Evolutionary conservation across 1,140 invertebrate species (phyloP).

Genomic region (Procambarus virginalis): DNA sequence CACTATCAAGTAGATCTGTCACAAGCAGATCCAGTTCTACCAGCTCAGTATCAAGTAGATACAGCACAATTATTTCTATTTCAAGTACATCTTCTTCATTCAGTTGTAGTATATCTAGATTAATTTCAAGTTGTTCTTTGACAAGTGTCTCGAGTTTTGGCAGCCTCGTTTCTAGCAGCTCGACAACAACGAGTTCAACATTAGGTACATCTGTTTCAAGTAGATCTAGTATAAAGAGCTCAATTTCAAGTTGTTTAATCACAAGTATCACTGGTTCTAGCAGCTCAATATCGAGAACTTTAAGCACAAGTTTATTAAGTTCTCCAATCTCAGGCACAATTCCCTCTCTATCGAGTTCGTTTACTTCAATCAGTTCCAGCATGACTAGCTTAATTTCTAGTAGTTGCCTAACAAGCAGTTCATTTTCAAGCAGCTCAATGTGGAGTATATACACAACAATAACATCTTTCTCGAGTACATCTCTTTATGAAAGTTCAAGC

Average conservation of each 20-base stretch:
- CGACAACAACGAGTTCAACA: not conserved
- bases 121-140: slow-evolving; percentile 24
- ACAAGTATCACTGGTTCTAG: not conserved
- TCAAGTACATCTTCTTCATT: slow-evolving; percentile 30
- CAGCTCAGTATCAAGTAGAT: slow-evolving; percentile 7
- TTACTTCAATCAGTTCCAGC: no score
- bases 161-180: not conserved
- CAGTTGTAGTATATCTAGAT: slow-evolving; percentile 14
- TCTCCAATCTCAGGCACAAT: no score
- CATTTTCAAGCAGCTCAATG: no score
- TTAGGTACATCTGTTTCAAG: not conserved
- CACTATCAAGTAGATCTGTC: slow-evolving; percentile 2
- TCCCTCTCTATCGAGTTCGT: no score
- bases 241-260: not conserved
- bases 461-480: no score
- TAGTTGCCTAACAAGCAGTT: no score
- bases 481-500: no score
- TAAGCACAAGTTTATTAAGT: not conserved
- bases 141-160: slow-evolving; percentile 29
- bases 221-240: not conserved
- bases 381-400: no score
- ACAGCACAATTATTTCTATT: not conserved
- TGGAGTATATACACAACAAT: no score
- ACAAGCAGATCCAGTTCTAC: not conserved
- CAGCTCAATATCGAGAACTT: not conserved